These are phyloP conservation scores for Oxycera nigricornis DNA, from an alignment of 2,888 invertebrate genomes.

Conservation along the genomic window DNA sequence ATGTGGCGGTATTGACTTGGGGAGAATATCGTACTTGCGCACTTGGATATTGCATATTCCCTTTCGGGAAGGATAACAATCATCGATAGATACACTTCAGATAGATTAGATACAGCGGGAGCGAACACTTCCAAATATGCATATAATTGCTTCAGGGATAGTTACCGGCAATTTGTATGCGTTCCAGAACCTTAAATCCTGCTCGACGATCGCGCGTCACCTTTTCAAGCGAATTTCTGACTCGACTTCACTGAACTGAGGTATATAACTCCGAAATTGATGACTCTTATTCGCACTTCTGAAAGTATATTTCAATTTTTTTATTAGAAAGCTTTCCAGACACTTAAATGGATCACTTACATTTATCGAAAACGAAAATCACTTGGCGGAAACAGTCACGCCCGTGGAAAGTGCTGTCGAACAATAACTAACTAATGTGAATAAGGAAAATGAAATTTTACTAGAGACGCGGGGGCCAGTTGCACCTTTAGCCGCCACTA, in stretches of 20 bases:
- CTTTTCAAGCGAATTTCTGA: background rate
- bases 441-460: background rate
- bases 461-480: background rate
- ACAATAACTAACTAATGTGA: background rate
- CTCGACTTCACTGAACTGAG: background rate
- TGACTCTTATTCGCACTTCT: constrained; percentile 17
- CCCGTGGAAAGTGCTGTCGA: background rate
- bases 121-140: background rate
- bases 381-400: background rate
- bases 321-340: background rate
- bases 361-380: background rate
- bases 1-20: background rate
- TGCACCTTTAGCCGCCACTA: background rate
- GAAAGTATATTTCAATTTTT: constrained; percentile 18
- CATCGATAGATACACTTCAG: background rate
- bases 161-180: constrained; percentile 24
- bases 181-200: background rate
- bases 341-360: background rate
- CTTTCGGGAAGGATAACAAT: background rate
- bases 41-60: background rate
- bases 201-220: constrained; percentile 1
- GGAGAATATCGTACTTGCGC: background rate
- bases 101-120: background rate
- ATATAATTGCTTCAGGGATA: background rate
- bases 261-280: background rate